phyloP scores from a whole-genome alignment of 1,140 invertebrate species.

The Catajapyx aquilonaris region DNA sequence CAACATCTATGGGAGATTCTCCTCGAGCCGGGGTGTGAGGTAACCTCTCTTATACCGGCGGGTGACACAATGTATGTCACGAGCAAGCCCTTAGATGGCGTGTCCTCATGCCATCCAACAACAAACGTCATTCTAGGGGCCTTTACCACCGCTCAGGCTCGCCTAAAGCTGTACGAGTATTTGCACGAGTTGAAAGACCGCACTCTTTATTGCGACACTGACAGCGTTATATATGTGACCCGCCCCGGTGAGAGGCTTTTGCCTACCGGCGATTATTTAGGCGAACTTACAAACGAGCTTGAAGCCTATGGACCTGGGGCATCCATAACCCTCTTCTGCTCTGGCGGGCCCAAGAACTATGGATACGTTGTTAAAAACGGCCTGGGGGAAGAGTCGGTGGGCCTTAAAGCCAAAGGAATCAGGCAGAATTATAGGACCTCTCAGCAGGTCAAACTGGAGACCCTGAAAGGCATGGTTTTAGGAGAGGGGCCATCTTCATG shows the following conservation, averaged over 20 bases:
- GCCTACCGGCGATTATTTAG: constrained; percentile 14
- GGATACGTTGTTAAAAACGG: too few species aligned
- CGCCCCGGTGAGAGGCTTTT: constrained; percentile 8
- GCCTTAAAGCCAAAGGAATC: too few species aligned
- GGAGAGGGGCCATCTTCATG: too few species aligned
- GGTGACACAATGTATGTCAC: constrained; percentile 14
- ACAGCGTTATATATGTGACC: constrained; percentile 15
- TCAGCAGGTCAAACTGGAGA: constrained; percentile 14
- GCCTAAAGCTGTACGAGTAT: constrained; percentile 19
- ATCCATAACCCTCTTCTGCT: too few species aligned
- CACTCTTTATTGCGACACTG: constrained; percentile 22
- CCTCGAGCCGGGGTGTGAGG: constrained; percentile 11
- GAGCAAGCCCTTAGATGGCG: constrained; percentile 11
- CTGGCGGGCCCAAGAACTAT: too few species aligned
- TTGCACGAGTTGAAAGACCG: constrained; percentile 15
- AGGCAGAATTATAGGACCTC: too few species aligned
- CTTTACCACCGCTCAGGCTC: constrained; percentile 19
- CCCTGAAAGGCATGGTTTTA: constrained; percentile 16
- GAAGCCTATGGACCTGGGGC: constrained; percentile 13
- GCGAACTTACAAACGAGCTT: constrained; percentile 16
- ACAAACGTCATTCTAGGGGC: constrained; percentile 19
- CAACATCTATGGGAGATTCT: constrained; percentile 15
- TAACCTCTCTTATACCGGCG: constrained; percentile 9
- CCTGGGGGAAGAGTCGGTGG: too few species aligned
- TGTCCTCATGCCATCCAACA: background rate